Base-by-base conservation (phyloP, 2,797 vertebrate species). In the Loris lydekkerianus region DNA sequence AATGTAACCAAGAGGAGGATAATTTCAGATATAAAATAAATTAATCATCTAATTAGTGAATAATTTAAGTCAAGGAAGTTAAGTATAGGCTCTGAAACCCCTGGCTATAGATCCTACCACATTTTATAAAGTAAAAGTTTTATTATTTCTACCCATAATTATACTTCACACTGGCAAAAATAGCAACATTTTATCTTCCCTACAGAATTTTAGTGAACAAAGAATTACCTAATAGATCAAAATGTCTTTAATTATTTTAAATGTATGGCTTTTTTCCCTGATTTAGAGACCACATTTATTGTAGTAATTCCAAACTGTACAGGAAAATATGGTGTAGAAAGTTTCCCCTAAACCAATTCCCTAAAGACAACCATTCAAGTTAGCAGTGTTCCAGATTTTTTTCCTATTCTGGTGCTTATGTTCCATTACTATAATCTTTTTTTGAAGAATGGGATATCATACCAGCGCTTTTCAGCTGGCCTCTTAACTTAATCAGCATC, bases 1-100 rank as follows among this genome's bases (percentile, higher is more conserved):
- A 81, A 91, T 17, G 27, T 49, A 73, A 87, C 34, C 25, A 93
- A 88, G n/a, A 58, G 9, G 20, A 85, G 15, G 46, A 40, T 63
- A 61, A 86, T 77, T 76, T 76, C 6, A 27, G 15, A 82, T 82
- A 25, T 72, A 9, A 95, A 97, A 96, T 34, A 65, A 88, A 34
- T 72, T 46, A 92, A 72, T 91, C 18, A 91, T 23, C 60, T 85
- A 46, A 89, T 91, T 60, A 96, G 34, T 58, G 37, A 95, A 78
- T 14, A 87, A 40, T 31, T 95, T 46, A 90, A 92, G 60, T 53
- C 75, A 94, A 80, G 6, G 60, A 83, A 81, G 15, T 63, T 78
- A 63, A 90, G 18, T 86, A 60, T 3, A 96, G 77, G 82, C 53
- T 94, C 60, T 76, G 69, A 97, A 95, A 95, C 89, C 14, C 65